These are phyloP conservation scores for Drosophila baimaii DNA, from an alignment of 1,140 invertebrate genomes.

Conservation along the genomic window DNA sequence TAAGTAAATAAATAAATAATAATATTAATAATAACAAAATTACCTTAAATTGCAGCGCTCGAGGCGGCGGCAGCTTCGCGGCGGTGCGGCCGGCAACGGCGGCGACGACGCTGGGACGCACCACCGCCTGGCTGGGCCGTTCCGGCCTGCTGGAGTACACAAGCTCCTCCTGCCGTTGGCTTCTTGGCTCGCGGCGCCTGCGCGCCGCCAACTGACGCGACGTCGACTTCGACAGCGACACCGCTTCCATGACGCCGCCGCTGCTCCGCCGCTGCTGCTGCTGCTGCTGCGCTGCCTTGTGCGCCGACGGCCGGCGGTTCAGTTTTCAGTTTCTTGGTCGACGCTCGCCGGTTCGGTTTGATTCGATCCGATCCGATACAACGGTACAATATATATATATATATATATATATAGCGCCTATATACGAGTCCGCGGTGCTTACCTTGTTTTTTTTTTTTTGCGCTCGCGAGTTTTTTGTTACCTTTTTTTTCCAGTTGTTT, in stretches of 20 bases:
- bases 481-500: slow-evolving; percentile 1
- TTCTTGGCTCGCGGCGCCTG: slow-evolving; percentile 56
- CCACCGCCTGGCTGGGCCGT: not conserved
- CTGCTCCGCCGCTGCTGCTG: slow-evolving; percentile 7
- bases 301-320: slow-evolving; percentile 38
- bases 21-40: no score
- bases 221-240: slow-evolving; percentile 10
- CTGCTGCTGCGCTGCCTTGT: slow-evolving; percentile 26
- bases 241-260: slow-evolving; percentile 18
- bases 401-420: slow-evolving; percentile 18
- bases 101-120: slow-evolving; percentile 6
- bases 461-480: slow-evolving; percentile 24
- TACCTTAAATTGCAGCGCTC: no score
- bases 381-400: slow-evolving; percentile 1
- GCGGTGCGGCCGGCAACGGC: not conserved
- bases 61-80: not conserved
- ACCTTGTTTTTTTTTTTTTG: slow-evolving; percentile 3
- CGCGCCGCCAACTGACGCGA: slow-evolving; percentile 53
- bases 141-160: not conserved
- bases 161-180: slow-evolving; percentile 11
- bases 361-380: slow-evolving; percentile 26
- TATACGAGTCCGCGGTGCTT: slow-evolving; percentile 27
- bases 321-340: slow-evolving; percentile 73
- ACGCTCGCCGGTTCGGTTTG: slow-evolving; percentile 75
- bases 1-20: no score